Conservation (phyloP, 2,888 invertebrate genomes). For the Oligia strigilis region DNA sequence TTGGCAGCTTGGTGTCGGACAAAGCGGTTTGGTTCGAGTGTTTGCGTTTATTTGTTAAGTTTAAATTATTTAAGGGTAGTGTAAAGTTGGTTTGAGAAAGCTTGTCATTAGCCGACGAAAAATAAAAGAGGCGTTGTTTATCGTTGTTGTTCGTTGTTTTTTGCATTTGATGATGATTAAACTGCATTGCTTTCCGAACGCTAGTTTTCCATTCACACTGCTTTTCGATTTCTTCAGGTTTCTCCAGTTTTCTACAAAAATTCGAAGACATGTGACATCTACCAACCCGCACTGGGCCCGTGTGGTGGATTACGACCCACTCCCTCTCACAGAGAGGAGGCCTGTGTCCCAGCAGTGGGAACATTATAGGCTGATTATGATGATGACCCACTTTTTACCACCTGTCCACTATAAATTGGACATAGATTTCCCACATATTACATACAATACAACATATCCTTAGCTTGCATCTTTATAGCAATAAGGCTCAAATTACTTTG, state of each 20-base stretch:
- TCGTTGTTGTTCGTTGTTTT: not conserved
- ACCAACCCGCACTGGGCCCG: no score
- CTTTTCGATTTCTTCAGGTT: slow-evolving; percentile 28
- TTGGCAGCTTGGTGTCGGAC: slow-evolving; percentile 35
- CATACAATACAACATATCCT: not conserved
- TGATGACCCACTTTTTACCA: no score
- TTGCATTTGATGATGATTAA: not conserved
- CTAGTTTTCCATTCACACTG: not conserved
- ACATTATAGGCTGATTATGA: no score
- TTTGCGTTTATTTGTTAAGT: no score
- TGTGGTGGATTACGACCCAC: no score
- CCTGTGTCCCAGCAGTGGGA: no score
- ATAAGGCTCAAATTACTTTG: not conserved
- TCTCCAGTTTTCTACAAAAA: slow-evolving; percentile 6
- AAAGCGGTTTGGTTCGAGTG: slow-evolving; percentile 15
- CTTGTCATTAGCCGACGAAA: not conserved
- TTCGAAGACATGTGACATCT: no score
- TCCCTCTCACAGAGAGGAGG: no score
- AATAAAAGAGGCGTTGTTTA: not conserved
- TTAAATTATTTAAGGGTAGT: no score
- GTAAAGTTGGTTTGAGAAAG: not conserved
- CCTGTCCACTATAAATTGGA: not conserved
- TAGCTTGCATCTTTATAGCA: not conserved
- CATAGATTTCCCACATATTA: not conserved
- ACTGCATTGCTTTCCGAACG: not conserved